phyloP scores from a whole-genome alignment of 2,797 vertebrate genomes.

The Siniperca undulata region DNA sequence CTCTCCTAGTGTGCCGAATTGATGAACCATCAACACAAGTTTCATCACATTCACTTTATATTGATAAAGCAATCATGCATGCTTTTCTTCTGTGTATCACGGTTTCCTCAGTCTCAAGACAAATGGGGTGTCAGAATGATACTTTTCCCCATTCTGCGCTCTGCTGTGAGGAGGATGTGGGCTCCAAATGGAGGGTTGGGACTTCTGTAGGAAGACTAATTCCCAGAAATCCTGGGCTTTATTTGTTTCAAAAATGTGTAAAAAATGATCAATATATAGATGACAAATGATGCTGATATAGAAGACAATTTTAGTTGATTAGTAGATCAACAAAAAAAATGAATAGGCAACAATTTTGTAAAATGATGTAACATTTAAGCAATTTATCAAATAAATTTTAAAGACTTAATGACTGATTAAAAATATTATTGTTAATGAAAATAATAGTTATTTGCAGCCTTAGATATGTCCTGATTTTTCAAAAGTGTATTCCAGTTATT shows the following conservation, averaged over 20 bases:
- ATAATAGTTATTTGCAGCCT: no score
- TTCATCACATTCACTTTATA: conserved; percentile 79
- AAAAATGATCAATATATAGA: background rate
- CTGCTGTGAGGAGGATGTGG: conserved; percentile 45
- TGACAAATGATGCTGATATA: no score
- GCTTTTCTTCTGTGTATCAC: conserved; percentile 69
- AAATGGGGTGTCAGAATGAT: conserved; percentile 72
- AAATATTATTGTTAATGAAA: background rate
- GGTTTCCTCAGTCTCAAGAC: conserved; percentile 64
- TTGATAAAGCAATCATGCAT: conserved; percentile 84
- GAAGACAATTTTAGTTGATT: background rate
- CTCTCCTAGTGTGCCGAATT: conserved; percentile 66
- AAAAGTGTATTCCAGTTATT: background rate
- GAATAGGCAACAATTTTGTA: background rate
- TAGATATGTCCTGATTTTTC: background rate
- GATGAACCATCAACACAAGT: conserved; percentile 79
- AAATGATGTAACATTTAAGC: background rate
- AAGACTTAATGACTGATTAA: background rate
- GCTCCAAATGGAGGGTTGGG: conserved; percentile 9
- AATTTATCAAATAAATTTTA: background rate
- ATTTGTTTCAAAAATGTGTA: background rate
- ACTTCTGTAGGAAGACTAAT: background rate
- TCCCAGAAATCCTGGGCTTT: background rate
- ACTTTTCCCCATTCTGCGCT: conserved; percentile 15
- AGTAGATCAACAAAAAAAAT: background rate